Evolutionary conservation across 2,113 vertebrate species (phyloP).

Genomic region (Pseudopipra pipra): DNA sequence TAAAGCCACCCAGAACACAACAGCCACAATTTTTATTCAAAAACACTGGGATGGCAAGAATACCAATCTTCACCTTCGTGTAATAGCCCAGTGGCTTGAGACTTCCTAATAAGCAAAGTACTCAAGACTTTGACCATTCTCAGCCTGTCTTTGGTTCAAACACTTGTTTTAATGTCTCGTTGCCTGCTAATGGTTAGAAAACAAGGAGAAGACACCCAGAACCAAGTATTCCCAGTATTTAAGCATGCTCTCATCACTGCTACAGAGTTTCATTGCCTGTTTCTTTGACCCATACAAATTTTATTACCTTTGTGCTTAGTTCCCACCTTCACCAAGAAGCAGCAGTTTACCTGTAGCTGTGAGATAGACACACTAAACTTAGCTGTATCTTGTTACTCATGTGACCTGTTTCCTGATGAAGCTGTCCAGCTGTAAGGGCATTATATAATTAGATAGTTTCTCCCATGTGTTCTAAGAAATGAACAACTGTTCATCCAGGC

Average conservation of each 20-base stretch:
- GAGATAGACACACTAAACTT: neutral
- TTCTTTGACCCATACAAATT: neutral
- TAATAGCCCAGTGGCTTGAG: neutral
- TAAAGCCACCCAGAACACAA: neutral
- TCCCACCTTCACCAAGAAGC: neutral
- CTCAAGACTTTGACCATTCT: neutral
- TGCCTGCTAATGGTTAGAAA: neutral
- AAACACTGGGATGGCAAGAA: neutral
- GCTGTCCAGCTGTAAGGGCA: neutral
- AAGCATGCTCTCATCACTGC: neutral
- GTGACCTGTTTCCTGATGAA: neutral
- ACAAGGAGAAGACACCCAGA: neutral
- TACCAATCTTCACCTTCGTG: neutral
- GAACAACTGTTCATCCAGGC: neutral
- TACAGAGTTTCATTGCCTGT: neutral
- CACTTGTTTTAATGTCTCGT: neutral
- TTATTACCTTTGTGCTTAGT: neutral
- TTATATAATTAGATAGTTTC: neutral
- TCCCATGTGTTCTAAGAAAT: neutral
- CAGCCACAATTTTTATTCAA: neutral
- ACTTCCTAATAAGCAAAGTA: neutral
- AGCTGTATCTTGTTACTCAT: neutral
- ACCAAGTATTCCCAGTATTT: neutral
- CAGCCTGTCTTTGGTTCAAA: neutral
- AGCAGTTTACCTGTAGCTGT: neutral